Base-by-base conservation (phyloP, 2,888 invertebrate species). In the Ametastegia equiseti region DNA sequence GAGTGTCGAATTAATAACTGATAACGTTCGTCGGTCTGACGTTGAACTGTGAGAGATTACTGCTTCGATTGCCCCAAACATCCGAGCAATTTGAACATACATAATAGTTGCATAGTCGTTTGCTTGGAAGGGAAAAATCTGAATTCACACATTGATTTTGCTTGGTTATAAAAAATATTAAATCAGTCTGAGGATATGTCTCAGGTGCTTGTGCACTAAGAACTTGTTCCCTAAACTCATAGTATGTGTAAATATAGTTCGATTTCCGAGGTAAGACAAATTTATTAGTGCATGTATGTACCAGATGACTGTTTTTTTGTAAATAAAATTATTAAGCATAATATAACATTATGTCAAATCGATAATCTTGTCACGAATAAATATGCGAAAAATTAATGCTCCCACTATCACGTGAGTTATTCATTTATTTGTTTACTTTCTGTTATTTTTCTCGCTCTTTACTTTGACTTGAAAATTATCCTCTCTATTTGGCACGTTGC, bases 321-420 rank as follows among this genome's bases (percentile, higher is more conserved):
- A 90, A 89, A 90, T 90, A 90, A 89, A 89, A 87, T 88, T 89
- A 88, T 87, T 86, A 87, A 88, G 88, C 88, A 87, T 88, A 87
- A 88, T 87, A 88, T 87, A 42, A 57, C 15, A 77, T 88, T 85
- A 88, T 88, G 85, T 89, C 86, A 85, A 86, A 86, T 85, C 82
- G 81, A 84, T 83, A 81, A 77, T 81, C 82, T 82, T 83, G 80
- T 80, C 71, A 42, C 42, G 50, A 82, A 82, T 81, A 81, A 82
- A 84, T 78, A 78, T 39, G 78, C 60, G 50, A 63, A 30, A 77
- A 47, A 71, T 50, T 19, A 69, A 80, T 39, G 65, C 73, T 73
- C 73, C 73, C 50, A 54, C 50, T 36, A 75, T 36, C 23, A 13
- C 9, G 54, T 39, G 75, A 11, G 13, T 75, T 54, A 75, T 30